Evolutionary conservation across 2,888 invertebrate genomes (phyloP).

Genomic region (Pristionchus fissidentatus): DNA sequence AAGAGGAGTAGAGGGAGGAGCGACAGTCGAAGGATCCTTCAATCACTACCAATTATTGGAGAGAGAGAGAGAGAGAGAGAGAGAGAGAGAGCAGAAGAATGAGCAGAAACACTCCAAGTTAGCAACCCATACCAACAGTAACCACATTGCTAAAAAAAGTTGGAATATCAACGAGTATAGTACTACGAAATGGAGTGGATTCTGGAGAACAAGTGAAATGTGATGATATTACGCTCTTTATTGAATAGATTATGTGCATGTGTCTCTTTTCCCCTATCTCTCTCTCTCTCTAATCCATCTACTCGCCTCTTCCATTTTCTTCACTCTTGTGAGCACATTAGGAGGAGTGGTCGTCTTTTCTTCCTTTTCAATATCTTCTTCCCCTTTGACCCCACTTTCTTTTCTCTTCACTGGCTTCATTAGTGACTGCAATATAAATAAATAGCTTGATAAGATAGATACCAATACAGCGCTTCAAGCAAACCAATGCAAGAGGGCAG

Average conservation of each 20-base stretch:
- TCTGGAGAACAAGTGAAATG: background rate
- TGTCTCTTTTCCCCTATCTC: too few relatives aligned
- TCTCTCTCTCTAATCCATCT: too few relatives aligned
- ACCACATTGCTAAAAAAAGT: too few relatives aligned
- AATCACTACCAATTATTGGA: too few relatives aligned
- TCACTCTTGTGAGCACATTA: constrained; percentile 57
- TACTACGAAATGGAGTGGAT: background rate
- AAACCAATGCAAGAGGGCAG: background rate
- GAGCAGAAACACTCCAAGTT: too few relatives aligned
- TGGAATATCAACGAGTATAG: too few relatives aligned
- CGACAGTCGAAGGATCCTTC: constrained; percentile 15
- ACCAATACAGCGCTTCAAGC: background rate
- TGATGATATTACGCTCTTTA: background rate
- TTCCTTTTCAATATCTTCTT: background rate
- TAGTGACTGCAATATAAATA: background rate
- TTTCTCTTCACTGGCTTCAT: background rate
- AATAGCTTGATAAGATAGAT: background rate
- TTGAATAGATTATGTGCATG: constrained; percentile 37
- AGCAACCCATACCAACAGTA: too few relatives aligned
- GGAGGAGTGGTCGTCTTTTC: constrained; percentile 10
- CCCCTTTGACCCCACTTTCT: background rate
- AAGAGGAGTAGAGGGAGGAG: constrained; percentile 50
- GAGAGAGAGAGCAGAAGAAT: background rate
- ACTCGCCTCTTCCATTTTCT: constrained; percentile 64
- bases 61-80: too few relatives aligned